Conservation (phyloP, 2,113 vertebrate species). For the Cryptomyrus ogoouensis region DNA sequence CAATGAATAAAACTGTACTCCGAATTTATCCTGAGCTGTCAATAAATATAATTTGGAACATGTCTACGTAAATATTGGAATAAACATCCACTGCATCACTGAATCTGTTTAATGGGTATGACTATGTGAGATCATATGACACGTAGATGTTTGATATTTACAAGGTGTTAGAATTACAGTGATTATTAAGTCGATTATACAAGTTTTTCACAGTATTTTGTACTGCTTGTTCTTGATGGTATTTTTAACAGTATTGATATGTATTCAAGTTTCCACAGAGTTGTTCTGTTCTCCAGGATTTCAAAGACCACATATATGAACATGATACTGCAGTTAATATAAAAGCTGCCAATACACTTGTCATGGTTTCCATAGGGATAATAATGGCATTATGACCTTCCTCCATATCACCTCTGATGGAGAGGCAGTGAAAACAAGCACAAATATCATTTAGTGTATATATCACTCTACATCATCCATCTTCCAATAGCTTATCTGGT, state of each 20-base stretch:
- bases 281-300: background rate
- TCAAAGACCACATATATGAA: background rate
- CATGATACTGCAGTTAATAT: background rate
- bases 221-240: background rate
- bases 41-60: background rate
- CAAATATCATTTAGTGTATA: background rate
- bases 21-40: background rate
- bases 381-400: background rate
- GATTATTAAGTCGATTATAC: background rate
- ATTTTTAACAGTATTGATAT: background rate
- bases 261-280: background rate
- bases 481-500: background rate
- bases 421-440: background rate
- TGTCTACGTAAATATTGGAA: background rate
- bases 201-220: conserved; percentile 3
- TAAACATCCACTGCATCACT: background rate
- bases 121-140: background rate
- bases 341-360: background rate
- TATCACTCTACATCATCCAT: background rate
- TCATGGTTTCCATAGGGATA: background rate
- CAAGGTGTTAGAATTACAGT: conserved; percentile 9
- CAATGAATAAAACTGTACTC: background rate
- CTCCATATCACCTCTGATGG: background rate
- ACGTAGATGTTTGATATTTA: background rate
- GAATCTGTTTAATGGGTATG: conserved; percentile 3